Base-by-base conservation (phyloP, 2,113 vertebrate species). In the Triplophysa rosa region DNA sequence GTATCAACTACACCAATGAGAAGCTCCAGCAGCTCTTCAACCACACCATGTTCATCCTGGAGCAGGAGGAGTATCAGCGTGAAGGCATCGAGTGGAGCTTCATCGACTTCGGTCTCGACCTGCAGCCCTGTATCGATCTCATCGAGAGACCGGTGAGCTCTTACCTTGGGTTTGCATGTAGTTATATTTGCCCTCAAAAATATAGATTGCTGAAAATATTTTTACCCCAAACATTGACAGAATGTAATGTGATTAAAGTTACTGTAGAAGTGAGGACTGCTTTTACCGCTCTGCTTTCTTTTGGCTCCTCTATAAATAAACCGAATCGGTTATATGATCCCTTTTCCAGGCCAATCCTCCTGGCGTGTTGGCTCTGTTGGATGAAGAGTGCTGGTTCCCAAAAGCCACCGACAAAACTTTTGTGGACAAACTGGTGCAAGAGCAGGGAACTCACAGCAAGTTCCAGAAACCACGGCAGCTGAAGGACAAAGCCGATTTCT, bases 61-160 rank as follows among this genome's bases (percentile, higher is more conserved):
- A 99, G 92, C 98, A 99, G 88, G 98, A 99, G 86, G 98, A 99
- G 76, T 99, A 99, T 87, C 97, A 99, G 87, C 92, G 96, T 0
- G 97, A 99, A 87, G 98, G 98, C 66, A 99, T 99, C 24, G 97
- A 99, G 91, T 99, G 98, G 98, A 99, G 95, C 87, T 99, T 99
- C 91, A 99, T 99, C 40, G 98, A 99, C 86, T 99, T 99, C 0
- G 98, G 98, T 63, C 92, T 99, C 1, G 98, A 99, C 69, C 93
- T 99, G 84, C 97, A 99, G 90, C 97, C 98, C 8, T 99, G 98
- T 88, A 98, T 99, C 9, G 97, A 98, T 82, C 93, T 99, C 61
- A 98, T 99, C 0, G 96, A 98, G 91, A 94, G 95, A 79, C 95
- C 98, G 17, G 98, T 98, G 80, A 90, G 95, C 14, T 40, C 33